Evolutionary conservation across 2,888 invertebrate genomes (phyloP).

Genomic region (Nemurella pictetii): DNA sequence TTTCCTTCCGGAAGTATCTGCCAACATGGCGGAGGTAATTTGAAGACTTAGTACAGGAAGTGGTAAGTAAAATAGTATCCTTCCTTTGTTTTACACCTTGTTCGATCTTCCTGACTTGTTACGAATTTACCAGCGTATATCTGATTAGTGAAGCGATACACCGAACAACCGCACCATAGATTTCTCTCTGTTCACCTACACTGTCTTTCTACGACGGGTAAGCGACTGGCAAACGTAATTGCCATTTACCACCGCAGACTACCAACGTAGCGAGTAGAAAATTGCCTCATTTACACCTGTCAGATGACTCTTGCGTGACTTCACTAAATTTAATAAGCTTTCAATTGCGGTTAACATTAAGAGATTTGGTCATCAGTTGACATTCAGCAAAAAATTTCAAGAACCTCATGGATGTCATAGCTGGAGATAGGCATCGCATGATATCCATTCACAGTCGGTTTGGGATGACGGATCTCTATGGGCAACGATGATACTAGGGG

Average conservation of each 20-base stretch:
- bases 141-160: neutral
- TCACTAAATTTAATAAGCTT: neutral
- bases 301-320: neutral
- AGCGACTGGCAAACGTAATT: neutral
- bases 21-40: constrained; percentile 4
- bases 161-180: neutral
- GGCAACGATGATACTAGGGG: too few relatives aligned
- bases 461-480: too few relatives aligned
- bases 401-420: too few relatives aligned
- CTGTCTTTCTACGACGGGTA: neutral
- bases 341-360: too few relatives aligned
- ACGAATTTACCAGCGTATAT: neutral
- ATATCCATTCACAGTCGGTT: too few relatives aligned
- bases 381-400: too few relatives aligned
- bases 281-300: neutral
- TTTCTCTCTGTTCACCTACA: neutral
- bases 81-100: constrained; percentile 11
- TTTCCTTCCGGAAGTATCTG: neutral
- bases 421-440: too few relatives aligned
- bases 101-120: neutral
- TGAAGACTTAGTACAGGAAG: constrained; percentile 8
- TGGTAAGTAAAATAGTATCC: neutral
- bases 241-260: neutral
- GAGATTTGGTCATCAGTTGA: too few relatives aligned
- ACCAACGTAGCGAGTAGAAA: neutral